Evolutionary conservation across 2,113 vertebrate genomes (phyloP).

Genomic region (Dicrurus megarhynchus): DNA sequence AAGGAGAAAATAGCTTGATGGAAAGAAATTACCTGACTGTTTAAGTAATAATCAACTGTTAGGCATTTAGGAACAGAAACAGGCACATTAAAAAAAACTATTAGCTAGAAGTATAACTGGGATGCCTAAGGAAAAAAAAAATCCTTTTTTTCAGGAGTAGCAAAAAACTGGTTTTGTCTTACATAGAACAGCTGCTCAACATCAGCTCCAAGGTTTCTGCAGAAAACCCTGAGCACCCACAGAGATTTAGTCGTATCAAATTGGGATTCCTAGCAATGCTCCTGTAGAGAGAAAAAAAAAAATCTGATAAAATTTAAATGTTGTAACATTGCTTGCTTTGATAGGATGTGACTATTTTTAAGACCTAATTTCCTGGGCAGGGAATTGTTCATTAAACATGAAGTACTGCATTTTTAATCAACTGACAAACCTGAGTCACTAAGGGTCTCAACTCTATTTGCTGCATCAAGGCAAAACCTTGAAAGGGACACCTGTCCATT

Average conservation of each 20-base stretch:
- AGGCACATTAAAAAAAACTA: neutral
- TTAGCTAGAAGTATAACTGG: neutral
- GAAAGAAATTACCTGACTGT: neutral
- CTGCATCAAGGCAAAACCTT: neutral
- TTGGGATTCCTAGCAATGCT: constrained; percentile 77
- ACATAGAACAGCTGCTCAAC: constrained; percentile 81
- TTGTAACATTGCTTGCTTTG: neutral
- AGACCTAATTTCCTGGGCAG: neutral
- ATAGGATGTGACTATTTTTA: neutral
- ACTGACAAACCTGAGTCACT: neutral
- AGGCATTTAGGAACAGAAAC: neutral
- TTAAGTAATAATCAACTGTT: neutral
- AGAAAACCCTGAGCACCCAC: constrained; percentile 85
- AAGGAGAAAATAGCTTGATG: neutral
- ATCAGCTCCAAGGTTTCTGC: constrained; percentile 73
- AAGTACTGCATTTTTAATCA: neutral
- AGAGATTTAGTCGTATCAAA: constrained; percentile 85
- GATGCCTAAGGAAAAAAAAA: neutral
- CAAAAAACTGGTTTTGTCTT: neutral
- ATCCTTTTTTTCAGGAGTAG: neutral
- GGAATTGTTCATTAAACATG: neutral
- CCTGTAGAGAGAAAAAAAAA: constrained; percentile 56
- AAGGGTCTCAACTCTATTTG: neutral
- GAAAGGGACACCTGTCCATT: neutral
- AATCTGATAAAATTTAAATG: neutral